Base-by-base conservation (phyloP, 1,140 invertebrate species). In the Apis laboriosa region DNA sequence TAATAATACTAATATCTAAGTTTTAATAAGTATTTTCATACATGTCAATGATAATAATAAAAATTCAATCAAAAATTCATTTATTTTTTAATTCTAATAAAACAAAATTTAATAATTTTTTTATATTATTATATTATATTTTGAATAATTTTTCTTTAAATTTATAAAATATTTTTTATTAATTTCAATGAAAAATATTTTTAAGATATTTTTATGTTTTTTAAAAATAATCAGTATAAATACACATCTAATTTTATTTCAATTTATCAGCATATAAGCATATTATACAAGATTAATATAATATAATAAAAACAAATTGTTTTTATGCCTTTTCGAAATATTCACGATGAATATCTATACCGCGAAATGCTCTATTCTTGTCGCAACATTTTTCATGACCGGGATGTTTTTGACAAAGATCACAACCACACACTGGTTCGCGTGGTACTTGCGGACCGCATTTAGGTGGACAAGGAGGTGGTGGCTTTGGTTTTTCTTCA, bases 401-500 rank as follows among this genome's bases (percentile, higher is more conserved):
- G 0, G 77, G 55, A 51, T 77, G 58, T 12, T 87, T 90, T 58
- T 85, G 80, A 58, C 90, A 91, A 11, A 84, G 77, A 53, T 91
- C 88, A 28, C 90, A 91, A 12, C 53, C 56, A 11, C 90, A 91
- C 0, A 49, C 80, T 21, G 83, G 28, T 64, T 88, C 73, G 9
- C 85, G 86, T 77, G 82, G 60, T 63, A 61, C 58, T 21, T 79
- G 77, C 56, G 12, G 43, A 21, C 83, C 64, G 49, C 51, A 28
- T 77, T 82, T 88, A 1, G 89, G 88, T 15, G 90, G 88, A 68
- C 90, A 91, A 55, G 87, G 86, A 55, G 87, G 86, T 5, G 67
- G 80, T 21, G 56, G 68, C 19, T 79, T 63, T 34, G 75, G 34
- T 49, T 83, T 84, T 1, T 13, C 21, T 5, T 85, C 67, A 53